Base-by-base conservation (phyloP, 2,113 vertebrate species). In the Theropithecus gelada region DNA sequence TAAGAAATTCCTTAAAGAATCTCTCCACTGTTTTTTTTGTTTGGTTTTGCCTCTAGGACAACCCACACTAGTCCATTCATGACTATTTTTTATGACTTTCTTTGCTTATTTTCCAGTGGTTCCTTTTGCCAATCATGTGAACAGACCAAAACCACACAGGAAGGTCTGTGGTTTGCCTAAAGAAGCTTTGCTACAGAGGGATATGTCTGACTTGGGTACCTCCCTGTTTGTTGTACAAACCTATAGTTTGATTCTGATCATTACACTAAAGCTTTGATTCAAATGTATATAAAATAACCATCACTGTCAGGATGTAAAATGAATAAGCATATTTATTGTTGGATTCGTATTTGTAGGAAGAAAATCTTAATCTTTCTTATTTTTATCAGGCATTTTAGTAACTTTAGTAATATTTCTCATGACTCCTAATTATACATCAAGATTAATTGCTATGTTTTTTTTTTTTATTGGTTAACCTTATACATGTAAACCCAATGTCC, bases 321-420 rank as follows among this genome's bases (percentile, higher is more conserved):
- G 27, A 96, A 83, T 17, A 66, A 95, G 18, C 25, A 50, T 43
- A 30, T 73, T 93, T 91, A 82, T 90, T 79, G 4, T 80, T 97
- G 40, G 23, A 59, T 82, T 38, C 30, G 17, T 93, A 70, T 66
- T 73, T 82, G 5, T 79, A 50, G 45, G 27, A 61, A 72, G 79
- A 95, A 88, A 76, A 89, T 66, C 43, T 92, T 89, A 90, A 40
- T 83, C 48, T 94, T 90, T 94, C 72, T 50, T 23, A 55, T 59
- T 95, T 89, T 96, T 86, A 83, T n/a, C 30, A 79, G 83, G 45
- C 32, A 91, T 95, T 96, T 96, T 55, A 86, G 22, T 85, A 94
- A 52, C 57, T 94, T 81, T 68, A 81, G 25, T 94, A 22, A 52
- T 94, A 48, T 75, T 95, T 72, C 3, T 86, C n/a, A 86, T 76